Percentiles rank a stretch among this genome's conserved stretches.
Conservation (phyloP, 2,797 vertebrate species). For the Centropyge bicolor region DNA sequence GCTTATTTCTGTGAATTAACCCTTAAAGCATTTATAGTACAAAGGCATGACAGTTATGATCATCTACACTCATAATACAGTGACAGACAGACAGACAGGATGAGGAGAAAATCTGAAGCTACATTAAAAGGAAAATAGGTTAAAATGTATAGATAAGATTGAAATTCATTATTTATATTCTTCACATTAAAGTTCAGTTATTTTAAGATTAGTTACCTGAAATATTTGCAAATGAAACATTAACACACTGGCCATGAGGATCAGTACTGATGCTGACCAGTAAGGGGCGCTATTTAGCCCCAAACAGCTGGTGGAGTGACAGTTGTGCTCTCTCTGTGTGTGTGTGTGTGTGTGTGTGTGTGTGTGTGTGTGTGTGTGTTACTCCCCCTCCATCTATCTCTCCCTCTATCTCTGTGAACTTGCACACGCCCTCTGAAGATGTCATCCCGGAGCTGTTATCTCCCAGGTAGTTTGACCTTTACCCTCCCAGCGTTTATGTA, state of each 20-base stretch:
- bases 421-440: slow-evolving; percentile 20
- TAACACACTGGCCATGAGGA: background rate
- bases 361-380: background rate
- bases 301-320: background rate
- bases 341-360: background rate
- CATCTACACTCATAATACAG: no score
- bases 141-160: background rate
- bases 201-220: background rate
- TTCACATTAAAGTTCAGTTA: background rate
- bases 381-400: background rate
- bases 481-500: slow-evolving; percentile 50
- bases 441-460: slow-evolving; percentile 42
- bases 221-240: background rate
- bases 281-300: slow-evolving; percentile 36
- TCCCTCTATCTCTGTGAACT: slow-evolving; percentile 2
- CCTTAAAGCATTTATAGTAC: background rate
- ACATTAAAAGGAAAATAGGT: no score
- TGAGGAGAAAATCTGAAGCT: no score
- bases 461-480: slow-evolving; percentile 60
- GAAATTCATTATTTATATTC: background rate
- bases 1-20: background rate
- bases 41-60: background rate
- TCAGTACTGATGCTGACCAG: slow-evolving; percentile 26
- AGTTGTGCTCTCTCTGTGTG: background rate
- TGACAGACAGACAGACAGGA: no score